These are phyloP conservation scores for Mythimna impura DNA, from an alignment of 2,888 invertebrate species.

Conservation along the genomic window DNA sequence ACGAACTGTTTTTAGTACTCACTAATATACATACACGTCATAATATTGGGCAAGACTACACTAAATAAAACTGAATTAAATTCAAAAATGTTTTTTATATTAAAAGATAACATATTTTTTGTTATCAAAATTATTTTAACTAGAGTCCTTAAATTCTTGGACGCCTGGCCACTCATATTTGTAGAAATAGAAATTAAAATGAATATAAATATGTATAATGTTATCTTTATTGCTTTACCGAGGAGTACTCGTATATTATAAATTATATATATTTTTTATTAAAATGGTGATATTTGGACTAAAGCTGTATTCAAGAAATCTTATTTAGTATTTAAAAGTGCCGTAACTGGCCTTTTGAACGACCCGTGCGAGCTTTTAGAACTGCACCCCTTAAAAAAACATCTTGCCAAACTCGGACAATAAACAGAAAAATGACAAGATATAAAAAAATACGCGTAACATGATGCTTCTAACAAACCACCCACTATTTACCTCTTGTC, in stretches of 20 bases:
- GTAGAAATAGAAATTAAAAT: slow-evolving; percentile 10
- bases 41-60: slow-evolving; percentile 6
- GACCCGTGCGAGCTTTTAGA: too few relatives aligned
- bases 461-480: too few relatives aligned
- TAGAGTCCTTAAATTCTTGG: slow-evolving; percentile 14
- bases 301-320: neutral
- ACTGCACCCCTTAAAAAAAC: too few relatives aligned
- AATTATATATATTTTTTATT: neutral
- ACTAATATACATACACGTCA: slow-evolving; percentile 15
- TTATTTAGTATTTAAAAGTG: neutral
- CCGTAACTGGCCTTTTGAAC: too few relatives aligned
- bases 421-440: too few relatives aligned
- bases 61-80: neutral
- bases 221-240: slow-evolving; percentile 31
- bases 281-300: slow-evolving; percentile 2
- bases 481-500: too few relatives aligned
- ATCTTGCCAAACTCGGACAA: too few relatives aligned
- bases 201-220: neutral
- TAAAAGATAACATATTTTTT: slow-evolving; percentile 7
- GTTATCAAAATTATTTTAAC: neutral
- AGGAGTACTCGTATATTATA: neutral
- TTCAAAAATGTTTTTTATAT: neutral
- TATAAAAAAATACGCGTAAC: too few relatives aligned
- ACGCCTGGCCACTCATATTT: slow-evolving; percentile 6
- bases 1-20: neutral